Conservation (phyloP, 92 coral and sea anemone species). For the Nematostella vectensis region DNA sequence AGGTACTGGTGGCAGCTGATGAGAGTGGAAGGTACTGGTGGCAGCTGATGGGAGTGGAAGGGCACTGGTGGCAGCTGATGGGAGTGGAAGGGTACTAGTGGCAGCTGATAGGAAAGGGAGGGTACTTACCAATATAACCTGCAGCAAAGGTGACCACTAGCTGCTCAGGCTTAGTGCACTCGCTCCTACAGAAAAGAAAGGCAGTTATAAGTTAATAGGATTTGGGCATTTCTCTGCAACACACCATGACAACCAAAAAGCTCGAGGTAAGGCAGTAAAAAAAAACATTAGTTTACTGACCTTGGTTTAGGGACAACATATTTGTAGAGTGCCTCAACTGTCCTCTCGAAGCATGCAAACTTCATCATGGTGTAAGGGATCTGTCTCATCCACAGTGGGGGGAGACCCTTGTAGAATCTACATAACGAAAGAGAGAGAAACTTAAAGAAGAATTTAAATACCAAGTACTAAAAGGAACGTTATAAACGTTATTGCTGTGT, state of each 20-base stretch:
- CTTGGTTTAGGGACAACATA: slow-evolving; percentile 96
- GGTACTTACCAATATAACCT: slow-evolving; percentile 87
- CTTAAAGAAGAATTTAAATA: neutral
- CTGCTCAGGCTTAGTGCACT: slow-evolving; percentile 79
- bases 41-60: no score
- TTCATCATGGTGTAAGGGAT: slow-evolving; percentile 99
- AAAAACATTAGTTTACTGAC: slow-evolving; percentile 32
- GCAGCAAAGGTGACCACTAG: slow-evolving; percentile 96
- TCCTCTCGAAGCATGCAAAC: slow-evolving; percentile 98
- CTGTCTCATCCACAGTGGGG: slow-evolving; percentile 97
- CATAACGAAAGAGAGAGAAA: slow-evolving; percentile 5
- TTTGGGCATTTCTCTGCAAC: neutral
- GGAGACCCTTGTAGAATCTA: slow-evolving; percentile 97
- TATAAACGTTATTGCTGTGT: no score
- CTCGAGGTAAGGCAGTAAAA: no score
- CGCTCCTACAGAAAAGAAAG: slow-evolving; percentile 46
- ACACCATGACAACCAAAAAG: no score
- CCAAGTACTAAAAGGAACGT: neutral
- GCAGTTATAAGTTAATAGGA: neutral
- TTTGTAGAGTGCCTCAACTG: slow-evolving; percentile 88
- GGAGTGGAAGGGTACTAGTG: no score
- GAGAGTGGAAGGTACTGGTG: no score
- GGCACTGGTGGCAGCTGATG: no score
- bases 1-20: no score
- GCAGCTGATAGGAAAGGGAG: no score